Conservation (phyloP, 1,140 invertebrate species). For the Apis cerana region DNA sequence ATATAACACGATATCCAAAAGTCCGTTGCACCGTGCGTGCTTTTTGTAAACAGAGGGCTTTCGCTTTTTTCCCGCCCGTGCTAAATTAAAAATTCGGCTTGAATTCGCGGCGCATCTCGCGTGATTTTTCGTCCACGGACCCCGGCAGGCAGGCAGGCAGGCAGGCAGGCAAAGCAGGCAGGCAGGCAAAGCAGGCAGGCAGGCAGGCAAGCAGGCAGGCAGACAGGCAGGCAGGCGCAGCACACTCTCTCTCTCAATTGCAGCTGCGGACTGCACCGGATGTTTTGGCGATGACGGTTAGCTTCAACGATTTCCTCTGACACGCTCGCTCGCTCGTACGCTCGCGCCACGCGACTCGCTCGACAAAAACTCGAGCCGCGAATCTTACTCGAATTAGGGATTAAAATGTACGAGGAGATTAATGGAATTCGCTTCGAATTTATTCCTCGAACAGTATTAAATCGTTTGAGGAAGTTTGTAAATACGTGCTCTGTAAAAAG, state of each 20-base stretch:
- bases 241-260: constrained; percentile 1
- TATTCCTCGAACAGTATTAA: no score
- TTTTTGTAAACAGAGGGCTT: constrained; percentile 4
- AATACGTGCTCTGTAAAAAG: no score
- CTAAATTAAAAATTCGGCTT: constrained; percentile 31
- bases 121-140: constrained; percentile 32
- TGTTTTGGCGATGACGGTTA: constrained; percentile 47
- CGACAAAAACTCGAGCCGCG: background rate
- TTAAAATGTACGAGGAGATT: background rate
- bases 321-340: background rate
- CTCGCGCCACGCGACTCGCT: background rate
- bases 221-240: no score
- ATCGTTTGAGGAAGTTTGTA: no score
- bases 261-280: constrained; percentile 49
- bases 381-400: background rate
- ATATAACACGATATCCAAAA: background rate
- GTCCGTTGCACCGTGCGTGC: background rate
- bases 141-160: background rate
- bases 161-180: no score
- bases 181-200: no score
- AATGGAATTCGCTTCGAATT: background rate
- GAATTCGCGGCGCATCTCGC: background rate
- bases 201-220: no score
- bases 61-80: background rate
- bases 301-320: constrained; percentile 33